These are phyloP conservation scores for Amblyjoppa proteus DNA, from an alignment of 2,888 invertebrate species.

Conservation along the genomic window DNA sequence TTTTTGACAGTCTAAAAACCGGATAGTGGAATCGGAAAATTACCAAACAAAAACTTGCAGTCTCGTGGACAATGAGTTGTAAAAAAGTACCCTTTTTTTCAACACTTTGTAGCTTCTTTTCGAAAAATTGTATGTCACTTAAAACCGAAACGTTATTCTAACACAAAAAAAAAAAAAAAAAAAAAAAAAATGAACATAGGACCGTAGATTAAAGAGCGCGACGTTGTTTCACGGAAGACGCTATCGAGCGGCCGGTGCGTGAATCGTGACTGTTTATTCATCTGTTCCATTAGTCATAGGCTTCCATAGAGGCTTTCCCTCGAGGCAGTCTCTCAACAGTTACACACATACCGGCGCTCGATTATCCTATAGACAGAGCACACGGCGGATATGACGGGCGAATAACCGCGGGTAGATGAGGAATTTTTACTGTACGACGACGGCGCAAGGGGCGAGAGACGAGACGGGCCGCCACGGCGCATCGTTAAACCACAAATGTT, in stretches of 20 bases:
- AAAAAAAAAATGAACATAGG: background rate
- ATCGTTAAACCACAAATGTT: slow-evolving; percentile 63
- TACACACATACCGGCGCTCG: background rate
- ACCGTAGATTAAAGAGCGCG: background rate
- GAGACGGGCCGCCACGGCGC: slow-evolving; percentile 23
- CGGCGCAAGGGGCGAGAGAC: slow-evolving; percentile 6
- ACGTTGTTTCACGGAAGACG: slow-evolving; percentile 29
- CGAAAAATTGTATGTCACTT: too few relatives aligned
- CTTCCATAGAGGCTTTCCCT: slow-evolving; percentile 4
- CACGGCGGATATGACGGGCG: slow-evolving; percentile 63
- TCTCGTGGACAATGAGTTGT: too few relatives aligned
- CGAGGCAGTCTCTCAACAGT: background rate
- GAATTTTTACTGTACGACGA: slow-evolving; percentile 64
- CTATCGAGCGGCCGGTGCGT: slow-evolving; percentile 1
- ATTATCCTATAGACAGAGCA: slow-evolving; percentile 35
- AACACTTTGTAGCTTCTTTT: too few relatives aligned
- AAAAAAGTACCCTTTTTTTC: too few relatives aligned
- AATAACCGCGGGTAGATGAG: slow-evolving; percentile 63
- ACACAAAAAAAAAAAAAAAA: too few relatives aligned
- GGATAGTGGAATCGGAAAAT: too few relatives aligned
- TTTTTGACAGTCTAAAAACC: too few relatives aligned
- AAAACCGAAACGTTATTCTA: too few relatives aligned
- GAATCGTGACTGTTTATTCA: slow-evolving; percentile 64
- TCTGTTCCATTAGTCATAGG: slow-evolving; percentile 65
- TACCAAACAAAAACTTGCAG: too few relatives aligned